Conservation (phyloP, 2,888 invertebrate species). For the Patella caerulea region DNA sequence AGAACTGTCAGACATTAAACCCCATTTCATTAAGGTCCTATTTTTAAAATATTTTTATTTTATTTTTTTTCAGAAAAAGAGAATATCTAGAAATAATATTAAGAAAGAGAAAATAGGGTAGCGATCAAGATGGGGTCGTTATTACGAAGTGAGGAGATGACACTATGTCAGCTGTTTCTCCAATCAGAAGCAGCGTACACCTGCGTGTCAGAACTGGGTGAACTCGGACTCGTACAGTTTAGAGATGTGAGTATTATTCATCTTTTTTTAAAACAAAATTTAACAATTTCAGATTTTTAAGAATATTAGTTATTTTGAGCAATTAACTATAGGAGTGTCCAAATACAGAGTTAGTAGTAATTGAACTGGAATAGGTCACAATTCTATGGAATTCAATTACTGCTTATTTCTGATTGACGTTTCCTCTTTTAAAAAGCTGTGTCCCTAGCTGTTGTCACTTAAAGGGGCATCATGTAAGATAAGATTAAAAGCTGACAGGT, state of each 20-base stretch:
- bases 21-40: no score
- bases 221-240: slow-evolving; percentile 93
- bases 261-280: neutral
- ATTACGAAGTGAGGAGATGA: slow-evolving; percentile 98
- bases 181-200: slow-evolving; percentile 95
- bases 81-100: neutral
- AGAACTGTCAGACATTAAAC: no score
- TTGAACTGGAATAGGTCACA: no score
- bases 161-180: slow-evolving; percentile 95
- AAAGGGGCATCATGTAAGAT: neutral
- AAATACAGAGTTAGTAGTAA: no score
- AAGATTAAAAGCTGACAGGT: no score
- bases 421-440: neutral
- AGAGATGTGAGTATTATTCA: slow-evolving; percentile 83
- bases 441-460: neutral
- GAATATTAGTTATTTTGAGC: no score
- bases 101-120: neutral
- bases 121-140: slow-evolving; percentile 75
- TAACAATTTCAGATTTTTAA: no score
- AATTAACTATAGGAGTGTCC: no score
- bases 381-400: no score
- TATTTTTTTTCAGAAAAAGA: neutral
- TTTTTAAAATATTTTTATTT: no score
- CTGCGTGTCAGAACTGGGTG: slow-evolving; percentile 92
- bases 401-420: neutral